Percentiles rank a stretch among this genome's conserved stretches.
Evolutionary conservation across 2,113 vertebrate species (phyloP).

Genomic region (Campylomormyrus numenius): DNA sequence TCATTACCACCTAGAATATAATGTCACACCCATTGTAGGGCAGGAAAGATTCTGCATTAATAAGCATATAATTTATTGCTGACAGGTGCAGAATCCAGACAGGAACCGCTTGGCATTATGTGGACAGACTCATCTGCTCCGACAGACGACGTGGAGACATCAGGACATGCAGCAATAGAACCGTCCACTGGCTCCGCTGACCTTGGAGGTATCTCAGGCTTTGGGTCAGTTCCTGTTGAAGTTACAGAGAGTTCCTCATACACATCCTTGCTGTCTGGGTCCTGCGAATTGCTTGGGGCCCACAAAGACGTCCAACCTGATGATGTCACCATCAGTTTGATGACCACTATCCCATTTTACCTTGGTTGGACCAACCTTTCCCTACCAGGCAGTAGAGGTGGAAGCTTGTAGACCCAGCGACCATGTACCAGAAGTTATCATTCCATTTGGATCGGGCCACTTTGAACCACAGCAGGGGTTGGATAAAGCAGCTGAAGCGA

Average conservation of each 20-base stretch:
- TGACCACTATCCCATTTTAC: conserved; percentile 29
- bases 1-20: neutral
- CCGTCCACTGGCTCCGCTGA: neutral
- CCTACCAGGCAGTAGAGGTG: conserved; percentile 19
- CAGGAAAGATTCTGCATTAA: neutral
- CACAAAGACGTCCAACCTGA: conserved; percentile 10
- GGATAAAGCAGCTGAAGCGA: conserved; percentile 10
- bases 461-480: conserved; percentile 29
- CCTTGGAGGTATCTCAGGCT: neutral
- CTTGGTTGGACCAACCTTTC: conserved; percentile 6
- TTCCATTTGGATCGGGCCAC: conserved; percentile 18
- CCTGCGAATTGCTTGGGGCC: conserved; percentile 21
- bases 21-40: neutral
- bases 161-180: neutral
- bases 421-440: conserved; percentile 30
- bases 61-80: neutral
- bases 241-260: neutral
- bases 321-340: conserved; percentile 21
- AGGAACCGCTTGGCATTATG: neutral
- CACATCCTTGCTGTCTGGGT: neutral
- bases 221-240: neutral
- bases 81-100: neutral
- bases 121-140: neutral
- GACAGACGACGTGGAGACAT: neutral
- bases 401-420: conserved; percentile 29